Base-by-base conservation (phyloP, 2,797 vertebrate genomes). In the Tokudaia muenninki region DNA sequence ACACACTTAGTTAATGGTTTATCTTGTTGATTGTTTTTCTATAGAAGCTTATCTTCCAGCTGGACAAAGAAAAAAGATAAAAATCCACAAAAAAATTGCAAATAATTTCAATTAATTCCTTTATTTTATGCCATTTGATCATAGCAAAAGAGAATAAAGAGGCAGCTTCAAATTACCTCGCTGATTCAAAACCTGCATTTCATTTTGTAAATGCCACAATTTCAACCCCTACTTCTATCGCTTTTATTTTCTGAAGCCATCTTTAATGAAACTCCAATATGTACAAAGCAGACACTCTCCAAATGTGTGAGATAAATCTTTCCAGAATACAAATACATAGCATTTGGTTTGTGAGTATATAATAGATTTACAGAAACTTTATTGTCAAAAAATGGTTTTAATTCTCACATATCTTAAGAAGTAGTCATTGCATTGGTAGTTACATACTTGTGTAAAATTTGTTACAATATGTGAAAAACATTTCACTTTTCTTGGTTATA, bases 171-270 rank as follows among this genome's bases (percentile, higher is more conserved):
- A 82, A 78, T 95, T 83, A 24, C 11, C 78, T 90, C 11, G 34
- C 82, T 93, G 65, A 93, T 90, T 96, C 55, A 92, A 93, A 92
- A 65, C 16, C 10, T 92, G 31, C 44, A 84, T 92, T 89, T 83
- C 13, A 47, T 92, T 93, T 92, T 52, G 41, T 92, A 92, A 88
- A 88, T 92, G 72, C 29, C 22, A 41, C 88, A 92, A 63, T 81
- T 93, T 91, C 12, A 94, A 88, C 31, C 61, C 50, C 31, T 92
- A 52, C 63, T 94, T 90, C 90, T 65, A 93, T 90, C 26, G 41
- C 72, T 80, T 92, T 50, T 57, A 57, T 16, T 91, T 87, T 41
- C 47, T 2, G 17, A 86, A 92, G 7, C 44, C n/a, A 3, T 88
- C 13, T 70, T 86, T 72, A 94, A 81, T 78, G 87, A 86, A 37